Evolutionary conservation across 2,797 vertebrate genomes (phyloP).

Genomic region (Spea hammondii): DNA sequence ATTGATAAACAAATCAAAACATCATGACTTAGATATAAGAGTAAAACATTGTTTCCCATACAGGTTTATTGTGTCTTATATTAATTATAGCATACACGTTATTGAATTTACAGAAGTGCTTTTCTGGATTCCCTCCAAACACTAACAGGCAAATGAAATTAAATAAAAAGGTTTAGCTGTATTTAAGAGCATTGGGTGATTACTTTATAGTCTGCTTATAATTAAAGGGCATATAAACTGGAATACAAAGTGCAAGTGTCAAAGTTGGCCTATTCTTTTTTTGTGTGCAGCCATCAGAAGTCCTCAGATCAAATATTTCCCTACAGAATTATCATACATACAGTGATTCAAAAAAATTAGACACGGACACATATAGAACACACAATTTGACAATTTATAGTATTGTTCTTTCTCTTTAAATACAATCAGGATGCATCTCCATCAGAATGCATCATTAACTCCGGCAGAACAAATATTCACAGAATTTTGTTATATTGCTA

Average conservation of each 20-base stretch:
- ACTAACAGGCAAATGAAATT: slow-evolving; percentile 79
- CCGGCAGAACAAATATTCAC: no score
- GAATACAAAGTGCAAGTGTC: slow-evolving; percentile 53
- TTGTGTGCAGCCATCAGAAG: slow-evolving; percentile 15
- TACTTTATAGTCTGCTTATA: slow-evolving; percentile 63
- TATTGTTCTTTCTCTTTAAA: no score
- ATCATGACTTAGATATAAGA: slow-evolving; percentile 56
- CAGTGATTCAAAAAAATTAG: no score
- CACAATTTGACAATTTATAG: no score
- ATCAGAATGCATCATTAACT: no score
- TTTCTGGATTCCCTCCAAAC: slow-evolving; percentile 81
- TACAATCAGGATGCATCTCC: no score
- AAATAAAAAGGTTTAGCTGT: slow-evolving; percentile 73
- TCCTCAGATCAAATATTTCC: slow-evolving; percentile 19
- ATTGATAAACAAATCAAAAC: slow-evolving; percentile 58
- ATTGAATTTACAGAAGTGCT: slow-evolving; percentile 80
- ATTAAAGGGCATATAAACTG: slow-evolving; percentile 69
- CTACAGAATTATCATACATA: no score
- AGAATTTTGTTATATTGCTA: no score
- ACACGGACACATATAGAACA: no score
- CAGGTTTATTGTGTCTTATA: slow-evolving; percentile 64
- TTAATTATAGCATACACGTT: slow-evolving; percentile 74
- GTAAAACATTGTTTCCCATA: slow-evolving; percentile 58
- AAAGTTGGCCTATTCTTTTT: slow-evolving; percentile 25
- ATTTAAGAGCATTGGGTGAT: slow-evolving; percentile 68